Evolutionary conservation across 2,113 vertebrate genomes (phyloP), one percentile per base, ranked within the genome.

Genomic region (Onychostoma macrolepis): DNA sequence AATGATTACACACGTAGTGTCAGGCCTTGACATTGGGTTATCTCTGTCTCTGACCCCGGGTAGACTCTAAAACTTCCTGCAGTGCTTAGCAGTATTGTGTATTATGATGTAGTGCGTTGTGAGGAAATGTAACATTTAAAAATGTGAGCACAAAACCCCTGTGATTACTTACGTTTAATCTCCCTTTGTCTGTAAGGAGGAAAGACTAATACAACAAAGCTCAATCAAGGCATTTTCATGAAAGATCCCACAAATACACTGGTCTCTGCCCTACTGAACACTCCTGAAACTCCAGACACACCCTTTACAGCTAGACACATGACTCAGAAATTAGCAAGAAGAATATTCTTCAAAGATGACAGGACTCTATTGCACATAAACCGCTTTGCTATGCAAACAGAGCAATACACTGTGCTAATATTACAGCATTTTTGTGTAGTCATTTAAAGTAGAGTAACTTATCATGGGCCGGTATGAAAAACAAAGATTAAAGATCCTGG

Each of bases 201-300:
- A 41, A 72, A 72, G 28, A 84, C 11, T 71, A 19, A 50, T 30
- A 71, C 43, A 50, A 48, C 48, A 48, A 74, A 74, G 69, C 48
- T 45, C 69, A 56, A 17, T 74, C 21, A 74, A 33, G 45, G 33
- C 11, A 26, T 15, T 45, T 24, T 4, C 45, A 41, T 43, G 38
- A 28, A 41, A 19, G 67, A 74, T 41, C 30, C 7, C 30, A 41
- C 28, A 84, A 41, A 74, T 24, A 38, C 12, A 56, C 33, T 43
- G 56, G 61, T 82, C 38, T 84, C 48, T 74, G 69, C 45, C 48
- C 69, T 41, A 50, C 41, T 45, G 65, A 41, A 84, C 26, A 63
- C 36, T 82, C 56, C 79, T 87, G 85, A 82, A 82, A 87, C 78
- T 75, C 26, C 41, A 85, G 83, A 48, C 87, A 86, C 88, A 79